Evolutionary conservation across 2,113 vertebrate genomes (phyloP), one percentile per base, ranked within the genome.

Genomic region (Brachypodius melanocephalos): DNA sequence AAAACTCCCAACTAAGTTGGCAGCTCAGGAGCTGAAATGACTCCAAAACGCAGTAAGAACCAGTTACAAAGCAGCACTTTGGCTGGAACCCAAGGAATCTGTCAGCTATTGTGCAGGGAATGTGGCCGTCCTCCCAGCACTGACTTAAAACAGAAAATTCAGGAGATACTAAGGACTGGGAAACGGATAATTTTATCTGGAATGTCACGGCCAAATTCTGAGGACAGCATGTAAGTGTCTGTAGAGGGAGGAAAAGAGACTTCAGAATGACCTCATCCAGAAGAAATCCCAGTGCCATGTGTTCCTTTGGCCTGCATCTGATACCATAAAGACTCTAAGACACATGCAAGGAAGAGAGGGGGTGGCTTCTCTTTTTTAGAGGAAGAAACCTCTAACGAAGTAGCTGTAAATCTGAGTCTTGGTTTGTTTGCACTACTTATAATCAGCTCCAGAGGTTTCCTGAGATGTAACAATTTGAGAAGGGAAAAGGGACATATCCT

Each of bases 201-300:
- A 91, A 89, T 87, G 93, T 94, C 87, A 97, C 74, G 92, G 80
- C 68, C 88, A 93, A 93, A 97, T 91, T 96, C 90, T 95, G 90
- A 95, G 91, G 89, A 91, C 90, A 89, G 88, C 80, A 57, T 95
- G 89, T 95, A 93, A 96, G 93, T 94, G 89, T 93, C 93, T 97
- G 61, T 40, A 78, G 75, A 71, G 54, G 29, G 58, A 52, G 51
- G 45, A 45, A 63, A 81, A 96, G 88, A 96, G 87, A 88, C 62
- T 97, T 96, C 79, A 81, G 57, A 95, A 94, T 98, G 76, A 98
- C 88, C 88, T 98, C 96, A 98, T 96, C 54, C 89, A 72, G 88
- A 95, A 98, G 96, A 92, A 97, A 98, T 98, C 71, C 26, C 3
- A 92, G 51, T 63, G 86, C 96, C 96, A 91, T 97, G 89, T 97